A percentile compares a stretch with the other conserved stretches of the same genome.
Conservation (phyloP, 2,888 invertebrate genomes). For the Stegophylla sp. region DNA sequence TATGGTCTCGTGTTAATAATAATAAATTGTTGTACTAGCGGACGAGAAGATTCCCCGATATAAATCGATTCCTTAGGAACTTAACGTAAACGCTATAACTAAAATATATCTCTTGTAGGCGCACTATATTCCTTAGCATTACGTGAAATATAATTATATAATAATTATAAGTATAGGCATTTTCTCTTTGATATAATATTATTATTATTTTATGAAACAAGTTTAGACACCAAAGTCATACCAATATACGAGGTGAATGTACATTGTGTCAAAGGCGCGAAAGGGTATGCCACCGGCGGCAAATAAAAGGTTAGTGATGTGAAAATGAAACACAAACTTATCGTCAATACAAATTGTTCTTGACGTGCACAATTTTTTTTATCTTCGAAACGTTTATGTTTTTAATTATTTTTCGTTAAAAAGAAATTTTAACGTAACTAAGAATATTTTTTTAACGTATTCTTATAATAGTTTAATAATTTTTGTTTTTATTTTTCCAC, state of each 20-base stretch:
- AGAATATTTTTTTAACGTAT: constrained; percentile 52
- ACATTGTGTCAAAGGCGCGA: constrained; percentile 25
- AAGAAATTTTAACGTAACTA: constrained; percentile 2
- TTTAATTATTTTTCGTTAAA: constrained; percentile 14
- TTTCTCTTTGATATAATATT: constrained; percentile 28
- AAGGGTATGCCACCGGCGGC: constrained; percentile 47
- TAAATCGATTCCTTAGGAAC: not conserved
- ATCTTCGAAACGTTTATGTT: constrained; percentile 7
- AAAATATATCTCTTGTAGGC: not conserved
- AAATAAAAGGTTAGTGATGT: constrained; percentile 46
- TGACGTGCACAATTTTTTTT: constrained; percentile 12
- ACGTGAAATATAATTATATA: not conserved
- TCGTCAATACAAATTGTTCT: constrained; percentile 13
- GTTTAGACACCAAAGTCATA: constrained; percentile 39
- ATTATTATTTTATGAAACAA: constrained; percentile 31
- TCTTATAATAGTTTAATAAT: constrained; percentile 16
- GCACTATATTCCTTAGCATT: constrained; percentile 9
- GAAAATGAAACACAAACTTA: constrained; percentile 39
- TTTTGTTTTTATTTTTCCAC: constrained; percentile 23
- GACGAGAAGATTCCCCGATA: not conserved
- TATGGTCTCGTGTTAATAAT: not conserved
- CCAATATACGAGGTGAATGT: constrained; percentile 29
- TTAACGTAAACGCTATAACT: constrained; percentile 27
- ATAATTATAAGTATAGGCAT: not conserved
- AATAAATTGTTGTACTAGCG: not conserved